Evolutionary conservation across 2,797 vertebrate genomes (phyloP).

Genomic region (Urocyon cinereoargenteus): DNA sequence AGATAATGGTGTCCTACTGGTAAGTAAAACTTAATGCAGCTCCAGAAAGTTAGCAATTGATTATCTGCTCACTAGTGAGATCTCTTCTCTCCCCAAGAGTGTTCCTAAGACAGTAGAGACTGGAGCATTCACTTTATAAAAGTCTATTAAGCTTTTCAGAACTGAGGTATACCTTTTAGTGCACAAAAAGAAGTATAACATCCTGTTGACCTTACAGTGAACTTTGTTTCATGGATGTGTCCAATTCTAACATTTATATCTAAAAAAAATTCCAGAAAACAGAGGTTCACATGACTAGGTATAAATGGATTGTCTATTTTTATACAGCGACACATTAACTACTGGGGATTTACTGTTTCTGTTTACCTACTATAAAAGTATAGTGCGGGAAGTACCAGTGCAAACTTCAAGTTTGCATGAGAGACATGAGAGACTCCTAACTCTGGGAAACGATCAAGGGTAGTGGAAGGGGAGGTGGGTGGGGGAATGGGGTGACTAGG

Average conservation of each 20-base stretch:
- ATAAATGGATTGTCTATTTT: not conserved
- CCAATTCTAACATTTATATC: conserved; percentile 42
- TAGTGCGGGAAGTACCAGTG: not conserved
- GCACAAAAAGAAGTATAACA: not conserved
- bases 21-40: conserved; percentile 72
- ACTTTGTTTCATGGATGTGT: not conserved
- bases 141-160: conserved; percentile 54
- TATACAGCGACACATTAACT: not conserved
- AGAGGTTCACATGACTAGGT: not conserved
- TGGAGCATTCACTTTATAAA: conserved; percentile 37
- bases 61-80: conserved; percentile 64
- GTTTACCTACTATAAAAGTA: conserved; percentile 15
- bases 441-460: no score
- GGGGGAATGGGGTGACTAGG: no score
- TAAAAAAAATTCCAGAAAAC: conserved; percentile 40
- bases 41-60: conserved; percentile 76
- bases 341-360: conserved; percentile 21
- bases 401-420: not conserved
- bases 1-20: conserved; percentile 73
- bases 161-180: conserved; percentile 14
- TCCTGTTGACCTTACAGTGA: conserved; percentile 38
- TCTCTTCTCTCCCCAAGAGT: conserved; percentile 23
- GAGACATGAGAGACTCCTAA: no score
- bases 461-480: no score
- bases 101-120: conserved; percentile 58